A percentile compares a stretch with the other conserved stretches of the same genome.
Evolutionary conservation across 2,113 vertebrate genomes (phyloP).

Genomic region (Coracopsis vasa): DNA sequence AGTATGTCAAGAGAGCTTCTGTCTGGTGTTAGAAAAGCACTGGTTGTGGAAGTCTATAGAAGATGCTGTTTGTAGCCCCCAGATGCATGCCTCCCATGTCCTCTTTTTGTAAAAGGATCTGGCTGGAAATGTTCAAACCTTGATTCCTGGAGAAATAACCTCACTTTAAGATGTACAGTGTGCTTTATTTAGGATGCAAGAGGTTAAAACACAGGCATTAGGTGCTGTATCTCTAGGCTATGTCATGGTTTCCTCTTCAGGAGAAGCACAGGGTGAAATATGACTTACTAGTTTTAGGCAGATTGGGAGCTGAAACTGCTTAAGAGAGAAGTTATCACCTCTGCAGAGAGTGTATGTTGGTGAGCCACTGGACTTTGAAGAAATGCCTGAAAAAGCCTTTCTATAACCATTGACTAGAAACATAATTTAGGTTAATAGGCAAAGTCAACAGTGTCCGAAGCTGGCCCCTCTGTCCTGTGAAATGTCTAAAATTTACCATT

Average conservation of each 20-base stretch:
- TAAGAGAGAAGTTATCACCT: neutral
- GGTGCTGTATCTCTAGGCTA: neutral
- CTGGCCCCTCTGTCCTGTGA: neutral
- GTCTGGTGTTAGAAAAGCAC: neutral
- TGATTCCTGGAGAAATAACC: neutral
- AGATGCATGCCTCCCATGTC: neutral
- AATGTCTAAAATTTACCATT: neutral
- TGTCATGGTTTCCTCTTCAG: neutral
- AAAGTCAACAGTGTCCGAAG: neutral
- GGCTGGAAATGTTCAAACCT: neutral
- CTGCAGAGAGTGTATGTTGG: neutral
- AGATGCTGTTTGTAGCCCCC: neutral
- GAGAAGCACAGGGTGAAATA: neutral
- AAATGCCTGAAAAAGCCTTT: neutral
- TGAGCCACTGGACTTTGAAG: neutral
- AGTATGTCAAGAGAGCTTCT: neutral
- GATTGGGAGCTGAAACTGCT: neutral
- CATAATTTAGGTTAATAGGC: neutral
- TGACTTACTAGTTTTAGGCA: neutral
- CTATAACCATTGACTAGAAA: neutral
- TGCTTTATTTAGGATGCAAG: neutral
- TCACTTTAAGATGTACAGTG: neutral
- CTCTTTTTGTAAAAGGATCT: neutral
- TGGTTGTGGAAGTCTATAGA: neutral
- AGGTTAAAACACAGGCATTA: neutral